These are phyloP conservation scores for Spialia ferax DNA, from an alignment of 2,888 invertebrate species.

Conservation along the genomic window DNA sequence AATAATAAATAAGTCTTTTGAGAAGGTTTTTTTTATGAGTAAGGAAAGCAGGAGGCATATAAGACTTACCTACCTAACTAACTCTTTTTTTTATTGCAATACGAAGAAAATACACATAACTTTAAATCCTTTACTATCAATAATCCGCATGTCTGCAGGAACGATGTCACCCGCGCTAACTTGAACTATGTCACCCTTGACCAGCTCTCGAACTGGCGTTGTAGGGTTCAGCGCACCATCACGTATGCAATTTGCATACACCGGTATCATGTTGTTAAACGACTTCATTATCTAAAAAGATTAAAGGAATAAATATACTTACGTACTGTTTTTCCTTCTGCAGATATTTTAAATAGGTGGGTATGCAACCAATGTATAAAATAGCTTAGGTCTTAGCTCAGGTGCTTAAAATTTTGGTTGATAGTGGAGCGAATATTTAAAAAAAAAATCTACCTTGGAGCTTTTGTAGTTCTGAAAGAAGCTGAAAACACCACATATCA, in stretches of 20 bases:
- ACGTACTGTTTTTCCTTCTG: neutral
- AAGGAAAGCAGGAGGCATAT: no score
- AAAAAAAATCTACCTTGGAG: conserved; percentile 84
- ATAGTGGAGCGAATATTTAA: neutral
- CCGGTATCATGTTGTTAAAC: conserved; percentile 98
- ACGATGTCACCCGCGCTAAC: conserved; percentile 98
- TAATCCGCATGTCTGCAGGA: conserved; percentile 98
- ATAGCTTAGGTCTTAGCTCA: no score
- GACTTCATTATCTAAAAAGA: conserved; percentile 96
- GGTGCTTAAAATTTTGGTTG: no score
- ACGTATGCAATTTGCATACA: conserved; percentile 95
- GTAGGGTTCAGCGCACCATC: conserved; percentile 93
- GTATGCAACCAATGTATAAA: no score
- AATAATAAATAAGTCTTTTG: no score
- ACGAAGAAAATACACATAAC: conserved; percentile 48
- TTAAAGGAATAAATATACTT: neutral
- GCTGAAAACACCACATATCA: conserved; percentile 98
- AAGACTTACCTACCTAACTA: no score
- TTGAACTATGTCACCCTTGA: conserved; percentile 95
- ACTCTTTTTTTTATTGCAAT: no score
- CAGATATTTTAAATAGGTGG: neutral
- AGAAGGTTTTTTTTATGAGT: no score
- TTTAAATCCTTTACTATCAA: conserved; percentile 97
- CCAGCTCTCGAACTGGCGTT: conserved; percentile 95
- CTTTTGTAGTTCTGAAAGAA: conserved; percentile 99